A percentile compares a stretch with the other conserved stretches of the same genome.
Evolutionary conservation across 2,888 invertebrate species (phyloP).

Genomic region (Cremastinae sp.): DNA sequence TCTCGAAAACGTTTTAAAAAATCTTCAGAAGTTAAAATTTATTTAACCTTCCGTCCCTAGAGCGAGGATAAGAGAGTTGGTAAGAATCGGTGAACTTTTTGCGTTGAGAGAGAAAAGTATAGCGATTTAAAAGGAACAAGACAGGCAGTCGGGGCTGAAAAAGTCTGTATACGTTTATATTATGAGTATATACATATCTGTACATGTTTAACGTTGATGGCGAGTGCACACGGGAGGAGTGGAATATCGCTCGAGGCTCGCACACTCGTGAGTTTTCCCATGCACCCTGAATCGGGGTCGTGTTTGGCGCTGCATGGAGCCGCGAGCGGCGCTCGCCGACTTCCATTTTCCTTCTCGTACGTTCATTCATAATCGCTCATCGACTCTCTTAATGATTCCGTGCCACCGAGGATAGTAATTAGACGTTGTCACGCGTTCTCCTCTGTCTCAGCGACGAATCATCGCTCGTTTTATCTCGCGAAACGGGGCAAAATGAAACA

Average conservation of each 20-base stretch:
- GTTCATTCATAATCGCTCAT: constrained; percentile 66
- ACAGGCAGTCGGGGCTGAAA: no score
- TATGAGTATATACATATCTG: no score
- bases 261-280: constrained; percentile 59
- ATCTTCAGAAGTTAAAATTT: no score
- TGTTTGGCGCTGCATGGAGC: constrained; percentile 49
- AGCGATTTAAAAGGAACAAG: no score
- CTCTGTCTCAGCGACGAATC: neutral
- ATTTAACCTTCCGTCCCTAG: no score
- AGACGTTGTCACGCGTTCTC: constrained; percentile 55
- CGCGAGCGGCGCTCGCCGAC: constrained; percentile 45
- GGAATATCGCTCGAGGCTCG: constrained; percentile 59
- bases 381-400: constrained; percentile 64
- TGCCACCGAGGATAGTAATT: constrained; percentile 57
- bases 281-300: constrained; percentile 65
- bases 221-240: no score
- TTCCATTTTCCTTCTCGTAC: constrained; percentile 35
- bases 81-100: no score
- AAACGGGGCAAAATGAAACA: neutral
- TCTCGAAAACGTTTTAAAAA: no score
- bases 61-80: no score
- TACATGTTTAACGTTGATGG: no score
- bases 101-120: no score
- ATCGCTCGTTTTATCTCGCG: neutral
- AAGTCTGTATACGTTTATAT: no score